phyloP scores from a whole-genome alignment of 2,113 vertebrate genomes.

The Cacatua alba region DNA sequence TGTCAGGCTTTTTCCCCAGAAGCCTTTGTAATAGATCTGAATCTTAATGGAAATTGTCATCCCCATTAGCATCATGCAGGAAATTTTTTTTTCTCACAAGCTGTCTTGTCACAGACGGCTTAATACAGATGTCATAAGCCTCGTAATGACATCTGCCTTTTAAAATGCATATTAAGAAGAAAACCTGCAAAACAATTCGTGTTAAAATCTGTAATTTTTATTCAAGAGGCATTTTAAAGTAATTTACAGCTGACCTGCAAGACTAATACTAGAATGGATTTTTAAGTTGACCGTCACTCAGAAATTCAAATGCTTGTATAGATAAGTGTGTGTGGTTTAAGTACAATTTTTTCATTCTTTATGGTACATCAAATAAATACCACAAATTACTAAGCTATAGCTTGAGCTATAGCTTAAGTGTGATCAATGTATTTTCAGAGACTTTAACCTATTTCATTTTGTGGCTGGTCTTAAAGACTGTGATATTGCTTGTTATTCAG shows the following conservation, averaged over 20 bases:
- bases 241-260: neutral
- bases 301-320: neutral
- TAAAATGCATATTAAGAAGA: neutral
- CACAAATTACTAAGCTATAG: neutral
- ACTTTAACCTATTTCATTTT: neutral
- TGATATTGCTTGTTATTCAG: neutral
- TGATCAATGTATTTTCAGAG: neutral
- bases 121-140: neutral
- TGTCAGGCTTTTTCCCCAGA: neutral
- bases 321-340: neutral
- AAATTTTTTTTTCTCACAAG: neutral
- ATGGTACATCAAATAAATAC: neutral
- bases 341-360: neutral
- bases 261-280: neutral
- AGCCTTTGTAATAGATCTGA: neutral
- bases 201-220: neutral
- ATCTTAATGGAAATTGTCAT: constrained; percentile 9
- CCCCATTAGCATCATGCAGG: neutral
- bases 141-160: neutral
- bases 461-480: neutral
- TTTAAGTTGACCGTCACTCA: neutral
- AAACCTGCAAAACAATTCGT: neutral
- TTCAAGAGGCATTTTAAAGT: neutral
- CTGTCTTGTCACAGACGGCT: neutral
- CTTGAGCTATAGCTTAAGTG: neutral